Base-by-base conservation (phyloP, 1,140 invertebrate genomes). In the Drosophila pseudoobscura region DNA sequence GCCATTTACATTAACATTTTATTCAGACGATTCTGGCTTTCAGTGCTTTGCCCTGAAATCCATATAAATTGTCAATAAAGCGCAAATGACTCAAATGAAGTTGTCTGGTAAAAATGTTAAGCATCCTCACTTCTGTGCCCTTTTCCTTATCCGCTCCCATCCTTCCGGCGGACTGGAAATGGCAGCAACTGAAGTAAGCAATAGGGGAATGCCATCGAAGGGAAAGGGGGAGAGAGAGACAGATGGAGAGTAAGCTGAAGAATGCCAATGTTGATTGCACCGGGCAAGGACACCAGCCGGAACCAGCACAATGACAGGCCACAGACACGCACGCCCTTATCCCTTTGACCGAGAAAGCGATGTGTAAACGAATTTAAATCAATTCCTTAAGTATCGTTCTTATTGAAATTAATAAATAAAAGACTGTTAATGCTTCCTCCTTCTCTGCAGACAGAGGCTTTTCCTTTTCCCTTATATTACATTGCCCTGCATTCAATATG, bases 41-140 rank as follows among this genome's bases (percentile, higher is more conserved):
- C 26, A 20, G 50, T 6, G 41, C 64, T 0, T 3, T n/a, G 31
- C 69, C 26, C 26, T 22, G 47, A 41, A 62, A 50, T 68, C 56
- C 69, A 70, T 64, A 65, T 62, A 78, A 82, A 82, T 82, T 69
- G 74, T 74, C 69, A 69, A 83, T 78, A 65, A 75, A 50, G 53
- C 47, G 59, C 55, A 59, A 82, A 77, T 69, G 58, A 64, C 15
- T 75, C 26, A 63, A 84, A 68, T 75, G 35, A 70, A 55, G 53
- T 49, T 74, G 58, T 55, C 41, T 72, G 55, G 17, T 65, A 41
- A 65, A 77, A 78, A 74, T 78, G 64, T 79, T 71, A 78, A 68
- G 50, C 47, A 62, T 71, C 22, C 45, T 24, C 20, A 11, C 3
- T 35, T 11, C 43, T 56, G 46, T 35, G 26, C 41, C 26, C 13